A percentile compares a stretch with the other conserved stretches of the same genome.
phyloP scores from a whole-genome alignment of 2,888 invertebrate genomes.

The Lypha dubia region DNA sequence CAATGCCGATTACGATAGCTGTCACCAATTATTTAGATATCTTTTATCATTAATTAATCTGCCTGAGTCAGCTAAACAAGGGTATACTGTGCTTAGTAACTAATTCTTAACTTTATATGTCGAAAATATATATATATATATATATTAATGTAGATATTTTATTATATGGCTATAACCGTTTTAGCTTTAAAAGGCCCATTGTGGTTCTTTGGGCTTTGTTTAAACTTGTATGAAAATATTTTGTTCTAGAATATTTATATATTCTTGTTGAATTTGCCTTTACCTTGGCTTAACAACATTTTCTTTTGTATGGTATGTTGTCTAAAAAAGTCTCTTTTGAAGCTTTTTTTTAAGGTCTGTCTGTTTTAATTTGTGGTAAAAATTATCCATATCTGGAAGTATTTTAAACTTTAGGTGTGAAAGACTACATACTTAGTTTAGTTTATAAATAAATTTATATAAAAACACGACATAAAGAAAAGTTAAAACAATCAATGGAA shows the following conservation, averaged over 20 bases:
- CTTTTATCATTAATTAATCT: too few species aligned
- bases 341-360: not conserved
- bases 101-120: too few species aligned
- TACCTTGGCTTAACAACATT: not conserved
- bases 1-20: too few species aligned
- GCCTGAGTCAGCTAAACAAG: too few species aligned
- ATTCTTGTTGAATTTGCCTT: not conserved
- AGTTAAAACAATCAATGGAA: not conserved
- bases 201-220: too few species aligned
- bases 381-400: not conserved
- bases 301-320: not conserved
- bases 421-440: constrained; percentile 49
- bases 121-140: too few species aligned
- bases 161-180: too few species aligned
- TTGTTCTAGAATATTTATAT: not conserved
- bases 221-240: too few species aligned
- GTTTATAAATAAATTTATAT: constrained; percentile 19
- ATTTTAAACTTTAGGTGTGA: constrained; percentile 44
- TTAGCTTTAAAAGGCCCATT: too few species aligned
- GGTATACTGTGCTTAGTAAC: too few species aligned
- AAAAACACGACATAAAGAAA: not conserved
- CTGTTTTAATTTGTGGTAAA: constrained; percentile 20
- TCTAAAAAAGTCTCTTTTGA: not conserved
- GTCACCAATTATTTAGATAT: too few species aligned
- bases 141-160: too few species aligned